Evolutionary conservation across 2,888 invertebrate genomes (phyloP).

Genomic region (Danaus chrysippus): DNA sequence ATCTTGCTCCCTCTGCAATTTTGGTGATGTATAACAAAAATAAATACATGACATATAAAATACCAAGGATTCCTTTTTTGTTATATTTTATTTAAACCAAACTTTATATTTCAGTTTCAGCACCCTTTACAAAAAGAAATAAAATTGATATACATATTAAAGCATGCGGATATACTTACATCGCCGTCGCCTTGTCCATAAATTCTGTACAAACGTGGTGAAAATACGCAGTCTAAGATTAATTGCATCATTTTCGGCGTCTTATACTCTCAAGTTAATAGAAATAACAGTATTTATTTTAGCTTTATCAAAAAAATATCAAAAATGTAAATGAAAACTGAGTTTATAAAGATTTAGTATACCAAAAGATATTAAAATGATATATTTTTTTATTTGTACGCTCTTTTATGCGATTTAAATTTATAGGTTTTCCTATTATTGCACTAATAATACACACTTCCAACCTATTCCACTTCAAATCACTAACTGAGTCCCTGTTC

Average conservation of each 20-base stretch:
- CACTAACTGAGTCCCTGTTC: constrained; percentile 38
- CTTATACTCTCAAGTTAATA: not conserved
- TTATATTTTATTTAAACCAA: no score
- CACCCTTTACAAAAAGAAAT: not conserved
- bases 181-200: constrained; percentile 75
- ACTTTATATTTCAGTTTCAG: no score
- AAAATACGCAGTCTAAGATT: constrained; percentile 82
- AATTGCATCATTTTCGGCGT: constrained; percentile 58
- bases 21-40: not conserved
- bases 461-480: not conserved
- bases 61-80: not conserved
- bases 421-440: not conserved
- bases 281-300: not conserved
- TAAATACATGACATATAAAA: not conserved
- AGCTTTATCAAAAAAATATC: no score
- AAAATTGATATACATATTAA: not conserved
- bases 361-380: not conserved
- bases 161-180: constrained; percentile 22
- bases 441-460: not conserved
- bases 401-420: not conserved
- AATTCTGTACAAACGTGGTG: constrained; percentile 85
- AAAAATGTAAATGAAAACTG: no score
- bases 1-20: constrained; percentile 4
- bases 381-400: not conserved
- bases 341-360: no score